Evolutionary conservation across 1,140 invertebrate species (phyloP).

Genomic region (Batillaria attramentaria): DNA sequence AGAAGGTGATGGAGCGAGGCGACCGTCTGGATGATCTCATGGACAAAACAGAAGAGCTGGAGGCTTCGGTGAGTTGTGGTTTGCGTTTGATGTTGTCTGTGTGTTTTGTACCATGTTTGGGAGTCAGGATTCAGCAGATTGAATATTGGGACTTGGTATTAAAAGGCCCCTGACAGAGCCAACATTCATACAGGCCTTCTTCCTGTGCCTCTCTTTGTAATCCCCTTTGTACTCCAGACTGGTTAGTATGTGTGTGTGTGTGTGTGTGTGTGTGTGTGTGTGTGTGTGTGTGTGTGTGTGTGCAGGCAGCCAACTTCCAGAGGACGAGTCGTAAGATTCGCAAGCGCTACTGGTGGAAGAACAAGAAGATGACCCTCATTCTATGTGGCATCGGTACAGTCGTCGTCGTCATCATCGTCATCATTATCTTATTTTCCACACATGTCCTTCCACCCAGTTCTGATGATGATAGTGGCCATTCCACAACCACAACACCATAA

Average conservation of each 20-base stretch:
- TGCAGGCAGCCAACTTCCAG: conserved; percentile 68
- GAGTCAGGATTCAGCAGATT: background rate
- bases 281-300: conserved; percentile 28
- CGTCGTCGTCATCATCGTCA: conserved; percentile 63
- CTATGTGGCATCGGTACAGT: conserved; percentile 54
- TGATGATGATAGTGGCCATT: conserved; percentile 19
- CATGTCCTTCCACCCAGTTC: conserved; percentile 48
- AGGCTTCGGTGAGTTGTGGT: conserved; percentile 65
- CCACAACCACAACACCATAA: background rate
- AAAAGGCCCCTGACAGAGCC: no score
- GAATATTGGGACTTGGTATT: no score
- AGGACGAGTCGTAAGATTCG: conserved; percentile 63
- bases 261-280: no score
- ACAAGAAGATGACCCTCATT: conserved; percentile 70
- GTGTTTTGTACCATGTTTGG: background rate
- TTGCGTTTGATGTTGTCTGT: background rate
- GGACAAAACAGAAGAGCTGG: conserved; percentile 71
- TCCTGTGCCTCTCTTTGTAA: background rate
- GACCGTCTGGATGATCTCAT: conserved; percentile 71
- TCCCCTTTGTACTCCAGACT: background rate
- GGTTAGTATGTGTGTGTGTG: no score
- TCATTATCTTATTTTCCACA: conserved; percentile 65
- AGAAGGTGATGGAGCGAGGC: conserved; percentile 71
- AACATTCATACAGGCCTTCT: background rate
- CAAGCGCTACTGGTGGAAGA: conserved; percentile 71